Percentiles rank a stretch among this genome's conserved stretches.
These are phyloP conservation scores for Tor tambroides DNA, from an alignment of 2,113 vertebrate species.

Conservation along the genomic window DNA sequence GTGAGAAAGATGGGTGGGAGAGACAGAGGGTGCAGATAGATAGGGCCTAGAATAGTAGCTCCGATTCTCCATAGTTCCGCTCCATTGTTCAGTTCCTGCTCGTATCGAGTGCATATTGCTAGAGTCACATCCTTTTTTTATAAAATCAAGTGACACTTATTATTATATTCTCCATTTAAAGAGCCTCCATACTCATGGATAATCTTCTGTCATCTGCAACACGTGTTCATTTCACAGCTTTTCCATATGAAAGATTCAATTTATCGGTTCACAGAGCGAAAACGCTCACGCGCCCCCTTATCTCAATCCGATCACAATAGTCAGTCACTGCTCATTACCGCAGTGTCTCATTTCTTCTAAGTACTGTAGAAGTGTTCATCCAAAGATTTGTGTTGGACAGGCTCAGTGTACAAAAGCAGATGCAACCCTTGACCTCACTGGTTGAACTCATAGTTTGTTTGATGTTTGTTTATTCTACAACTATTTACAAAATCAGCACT, in stretches of 20 bases:
- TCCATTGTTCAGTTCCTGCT: slow-evolving; percentile 9
- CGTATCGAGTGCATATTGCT: slow-evolving; percentile 25
- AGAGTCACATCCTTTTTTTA: slow-evolving; percentile 1
- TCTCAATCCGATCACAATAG: slow-evolving; percentile 41
- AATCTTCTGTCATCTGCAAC: slow-evolving; percentile 35
- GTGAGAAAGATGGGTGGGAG: background rate
- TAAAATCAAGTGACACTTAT: slow-evolving; percentile 23
- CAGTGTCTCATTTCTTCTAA: background rate
- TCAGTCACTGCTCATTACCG: slow-evolving; percentile 7
- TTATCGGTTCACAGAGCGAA: slow-evolving; percentile 49
- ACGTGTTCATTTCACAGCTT: slow-evolving; percentile 23
- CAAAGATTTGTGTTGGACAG: background rate
- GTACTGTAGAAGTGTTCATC: background rate
- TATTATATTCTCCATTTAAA: slow-evolving; percentile 17
- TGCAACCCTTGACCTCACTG: no score
- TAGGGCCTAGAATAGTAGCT: slow-evolving; percentile 18
- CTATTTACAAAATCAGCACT: no score
- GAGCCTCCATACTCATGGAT: slow-evolving; percentile 15
- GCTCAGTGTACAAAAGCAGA: background rate
- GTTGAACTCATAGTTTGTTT: no score
- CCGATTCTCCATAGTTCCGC: background rate
- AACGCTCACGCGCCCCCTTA: slow-evolving; percentile 40
- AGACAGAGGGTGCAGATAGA: background rate
- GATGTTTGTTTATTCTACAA: no score
- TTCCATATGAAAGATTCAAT: slow-evolving; percentile 53